These are phyloP conservation scores for Odocoileus hemionus DNA, from an alignment of 2,113 vertebrate species.

Conservation along the genomic window DNA sequence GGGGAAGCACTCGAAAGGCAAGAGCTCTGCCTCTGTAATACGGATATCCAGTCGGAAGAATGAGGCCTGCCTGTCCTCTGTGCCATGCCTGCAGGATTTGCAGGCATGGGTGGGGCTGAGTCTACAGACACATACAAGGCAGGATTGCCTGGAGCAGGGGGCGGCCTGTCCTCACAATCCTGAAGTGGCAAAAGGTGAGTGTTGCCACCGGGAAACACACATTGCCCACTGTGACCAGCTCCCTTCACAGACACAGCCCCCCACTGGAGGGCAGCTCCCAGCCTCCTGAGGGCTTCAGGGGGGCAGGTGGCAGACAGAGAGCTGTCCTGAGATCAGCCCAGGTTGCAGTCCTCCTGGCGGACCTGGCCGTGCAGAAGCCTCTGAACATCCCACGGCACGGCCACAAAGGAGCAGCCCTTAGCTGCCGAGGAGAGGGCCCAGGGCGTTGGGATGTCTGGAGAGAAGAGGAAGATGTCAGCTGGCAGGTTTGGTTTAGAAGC, in stretches of 20 bases:
- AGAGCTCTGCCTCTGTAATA: neutral
- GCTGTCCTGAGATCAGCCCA: too few relatives aligned
- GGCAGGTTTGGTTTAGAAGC: neutral
- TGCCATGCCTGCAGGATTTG: neutral
- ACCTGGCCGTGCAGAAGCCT: neutral
- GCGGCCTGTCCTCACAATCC: too few relatives aligned
- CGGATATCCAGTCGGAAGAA: rapidly evolving
- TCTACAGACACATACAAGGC: rapidly evolving
- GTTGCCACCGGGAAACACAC: rapidly evolving
- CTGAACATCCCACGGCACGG: neutral
- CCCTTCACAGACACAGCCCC: neutral
- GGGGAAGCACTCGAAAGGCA: neutral
- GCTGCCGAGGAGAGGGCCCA: rapidly evolving
- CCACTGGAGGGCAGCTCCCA: neutral
- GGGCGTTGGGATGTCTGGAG: neutral
- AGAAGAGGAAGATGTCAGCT: neutral
- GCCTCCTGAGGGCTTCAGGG: neutral
- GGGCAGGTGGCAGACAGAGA: neutral
- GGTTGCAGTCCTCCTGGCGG: rapidly evolving
- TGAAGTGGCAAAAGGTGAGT: rapidly evolving
- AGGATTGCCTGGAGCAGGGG: neutral
- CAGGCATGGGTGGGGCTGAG: neutral
- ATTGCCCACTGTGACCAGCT: neutral
- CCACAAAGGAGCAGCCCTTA: neutral
- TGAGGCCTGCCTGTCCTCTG: neutral